Base-by-base conservation (phyloP, 2,113 vertebrate genomes). In the Paracyprichromis sp. region DNA sequence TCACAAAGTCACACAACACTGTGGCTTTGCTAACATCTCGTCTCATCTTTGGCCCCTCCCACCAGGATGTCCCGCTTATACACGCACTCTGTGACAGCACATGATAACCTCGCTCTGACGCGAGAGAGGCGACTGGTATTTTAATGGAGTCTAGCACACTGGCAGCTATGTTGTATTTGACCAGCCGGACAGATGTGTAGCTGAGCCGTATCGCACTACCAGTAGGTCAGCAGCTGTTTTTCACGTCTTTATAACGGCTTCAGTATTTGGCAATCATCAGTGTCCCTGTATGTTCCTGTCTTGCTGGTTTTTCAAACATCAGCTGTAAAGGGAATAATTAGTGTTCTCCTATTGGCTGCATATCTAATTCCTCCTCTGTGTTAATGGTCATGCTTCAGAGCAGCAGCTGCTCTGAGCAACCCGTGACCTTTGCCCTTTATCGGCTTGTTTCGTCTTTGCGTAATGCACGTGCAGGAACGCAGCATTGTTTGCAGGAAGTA, bases 21-120 rank as follows among this genome's bases (percentile, higher is more conserved):
- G 12, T 14, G 63, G 34, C 63, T 69, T 69, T 69, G n/a, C 36
- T 40, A 13, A 21, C 19, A 69, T 13, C 11, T 69, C 17, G 4
- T 38, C 61, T 66, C 34, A n/a, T 9, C 5, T 43, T 71, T 71
- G 12, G 38, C n/a, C 12, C 66, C 38, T 26, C 38, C 66, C 66
- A 73, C 66, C 66, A 26, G 21, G 13, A 66, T 13, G 61, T n/a
- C 31, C 61, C 38, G 4, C 19, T 69, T 69, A 14, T 69, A 69
- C 31, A 69, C 1, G 0, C 63, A 40, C 36, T 40, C 36, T 71
- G n/a, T 43, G 66, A 0, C 36, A 40, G 36, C n/a, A 69, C 36
- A 24, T 5, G 36, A 40, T 40, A 40, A 38, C 0, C n/a, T 69
- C 12, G 2, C 11, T 69, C 36, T 40, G 12, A 36, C 0, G 2